These are phyloP conservation scores for Eupleurogrammus muticus DNA, from an alignment of 2,797 vertebrate species.

Conservation along the genomic window DNA sequence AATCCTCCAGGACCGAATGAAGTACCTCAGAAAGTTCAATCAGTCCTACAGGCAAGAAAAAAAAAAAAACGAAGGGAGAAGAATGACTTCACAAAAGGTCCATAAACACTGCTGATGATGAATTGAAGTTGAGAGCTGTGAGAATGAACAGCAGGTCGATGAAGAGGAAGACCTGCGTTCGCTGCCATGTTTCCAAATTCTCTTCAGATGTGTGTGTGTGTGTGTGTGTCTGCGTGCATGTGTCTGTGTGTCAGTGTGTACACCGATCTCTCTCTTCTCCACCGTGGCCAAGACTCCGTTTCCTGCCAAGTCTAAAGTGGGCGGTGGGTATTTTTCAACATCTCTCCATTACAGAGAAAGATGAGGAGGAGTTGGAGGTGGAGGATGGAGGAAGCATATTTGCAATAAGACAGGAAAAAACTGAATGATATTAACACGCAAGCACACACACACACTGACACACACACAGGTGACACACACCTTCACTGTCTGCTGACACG, in stretches of 20 bases:
- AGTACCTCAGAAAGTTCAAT: conserved; percentile 35
- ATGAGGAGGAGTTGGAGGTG: conserved; percentile 55
- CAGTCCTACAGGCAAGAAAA: conserved; percentile 23
- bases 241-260: conserved; percentile 18
- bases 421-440: conserved; percentile 43
- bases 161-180: conserved; percentile 65
- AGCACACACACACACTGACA: conserved; percentile 7
- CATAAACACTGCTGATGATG: conserved; percentile 52
- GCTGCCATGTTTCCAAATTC: conserved; percentile 74
- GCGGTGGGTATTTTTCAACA: conserved; percentile 76
- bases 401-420: conserved; percentile 62
- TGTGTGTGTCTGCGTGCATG: conserved; percentile 4
- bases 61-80: conserved; percentile 14
- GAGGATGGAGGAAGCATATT: conserved; percentile 47
- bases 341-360: conserved; percentile 73
- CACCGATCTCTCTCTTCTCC: conserved; percentile 59
- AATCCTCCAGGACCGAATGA: conserved; percentile 3
- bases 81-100: conserved; percentile 42
- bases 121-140: conserved; percentile 64
- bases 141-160: conserved; percentile 72
- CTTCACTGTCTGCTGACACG: conserved; percentile 59
- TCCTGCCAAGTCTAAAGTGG: conserved; percentile 77
- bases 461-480: background rate
- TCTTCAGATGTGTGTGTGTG: conserved; percentile 54
- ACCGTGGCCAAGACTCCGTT: conserved; percentile 65